Evolutionary conservation across 2,888 invertebrate species (phyloP).

Genomic region (Torymus tubicola): DNA sequence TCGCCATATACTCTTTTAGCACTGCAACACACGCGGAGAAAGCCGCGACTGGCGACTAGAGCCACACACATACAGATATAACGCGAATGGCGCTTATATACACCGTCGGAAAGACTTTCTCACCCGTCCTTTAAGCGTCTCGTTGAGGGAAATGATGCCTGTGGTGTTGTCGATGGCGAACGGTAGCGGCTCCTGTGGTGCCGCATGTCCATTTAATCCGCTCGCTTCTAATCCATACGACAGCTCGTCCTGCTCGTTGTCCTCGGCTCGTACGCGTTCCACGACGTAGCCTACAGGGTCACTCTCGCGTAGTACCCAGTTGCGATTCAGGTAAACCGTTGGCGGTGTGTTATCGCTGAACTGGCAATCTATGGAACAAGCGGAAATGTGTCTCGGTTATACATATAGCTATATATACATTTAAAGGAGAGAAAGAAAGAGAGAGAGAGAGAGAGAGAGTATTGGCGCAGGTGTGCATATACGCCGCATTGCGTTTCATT

Average conservation of each 20-base stretch:
- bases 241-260: conserved; percentile 81
- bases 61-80: too few relatives aligned
- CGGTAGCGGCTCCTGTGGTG: conserved; percentile 78
- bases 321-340: conserved; percentile 83
- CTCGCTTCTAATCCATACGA: conserved; percentile 84
- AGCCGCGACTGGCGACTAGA: too few relatives aligned
- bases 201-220: conserved; percentile 69
- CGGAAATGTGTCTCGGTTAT: too few relatives aligned
- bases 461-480: too few relatives aligned
- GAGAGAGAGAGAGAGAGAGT: too few relatives aligned
- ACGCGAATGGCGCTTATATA: neutral
- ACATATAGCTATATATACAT: too few relatives aligned
- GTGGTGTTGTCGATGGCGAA: conserved; percentile 86
- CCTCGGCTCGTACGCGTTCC: conserved; percentile 83
- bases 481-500: neutral
- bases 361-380: conserved; percentile 75
- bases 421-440: too few relatives aligned
- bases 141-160: conserved; percentile 88
- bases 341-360: conserved; percentile 82
- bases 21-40: too few relatives aligned
- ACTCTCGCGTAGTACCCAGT: conserved; percentile 86
- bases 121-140: conserved; percentile 87
- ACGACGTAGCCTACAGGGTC: conserved; percentile 86
- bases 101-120: conserved; percentile 65
- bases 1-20: too few relatives aligned